phyloP scores from a whole-genome alignment of 2,113 vertebrate genomes.

The Hypanus sabinus region DNA sequence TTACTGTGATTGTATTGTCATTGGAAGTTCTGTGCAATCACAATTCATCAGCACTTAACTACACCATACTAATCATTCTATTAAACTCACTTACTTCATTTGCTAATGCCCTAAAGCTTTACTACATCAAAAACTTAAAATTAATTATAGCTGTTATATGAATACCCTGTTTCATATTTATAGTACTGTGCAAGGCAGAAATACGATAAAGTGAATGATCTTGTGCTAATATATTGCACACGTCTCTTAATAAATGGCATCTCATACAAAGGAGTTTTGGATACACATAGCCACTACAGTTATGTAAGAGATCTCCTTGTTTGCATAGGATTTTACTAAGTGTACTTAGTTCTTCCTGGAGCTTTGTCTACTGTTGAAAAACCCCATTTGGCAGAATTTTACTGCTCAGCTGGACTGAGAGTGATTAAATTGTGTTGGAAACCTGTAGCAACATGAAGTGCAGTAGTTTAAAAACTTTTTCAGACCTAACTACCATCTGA shows the following conservation, averaged over 20 bases:
- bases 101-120: not conserved
- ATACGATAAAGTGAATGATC: not conserved
- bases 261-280: not conserved
- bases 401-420: too few relatives aligned
- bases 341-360: not conserved
- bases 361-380: not conserved
- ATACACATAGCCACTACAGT: not conserved
- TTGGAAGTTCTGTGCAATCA: not conserved
- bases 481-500: too few relatives aligned
- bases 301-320: not conserved
- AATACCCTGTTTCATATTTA: not conserved
- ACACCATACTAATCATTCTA: not conserved
- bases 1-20: not conserved
- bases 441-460: too few relatives aligned
- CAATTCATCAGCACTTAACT: slow-evolving; percentile 31
- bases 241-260: not conserved
- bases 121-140: not conserved
- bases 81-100: not conserved
- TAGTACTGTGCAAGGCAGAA: not conserved
- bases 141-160: not conserved
- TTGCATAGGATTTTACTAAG: not conserved
- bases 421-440: too few relatives aligned
- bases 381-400: not conserved
- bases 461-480: too few relatives aligned
- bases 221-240: not conserved